A percentile compares a stretch with the other conserved stretches of the same genome.
phyloP scores from a whole-genome alignment of 2,113 vertebrate species.

The Dinomys branickii region DNA sequence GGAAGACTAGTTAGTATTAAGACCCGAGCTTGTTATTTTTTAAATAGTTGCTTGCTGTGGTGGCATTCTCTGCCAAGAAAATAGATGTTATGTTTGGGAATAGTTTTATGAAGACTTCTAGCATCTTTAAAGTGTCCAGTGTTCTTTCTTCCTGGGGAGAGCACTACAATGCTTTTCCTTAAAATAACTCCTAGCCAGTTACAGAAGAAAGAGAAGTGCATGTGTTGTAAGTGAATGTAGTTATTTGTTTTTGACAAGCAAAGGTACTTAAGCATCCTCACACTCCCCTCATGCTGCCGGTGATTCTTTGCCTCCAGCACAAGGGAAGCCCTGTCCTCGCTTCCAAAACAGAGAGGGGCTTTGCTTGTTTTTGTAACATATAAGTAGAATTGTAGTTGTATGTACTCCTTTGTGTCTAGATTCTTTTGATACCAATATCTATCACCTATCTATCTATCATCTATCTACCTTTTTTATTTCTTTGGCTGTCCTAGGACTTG shows the following conservation, averaged over 20 bases:
- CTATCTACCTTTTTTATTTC: background rate
- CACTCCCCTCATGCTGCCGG: background rate
- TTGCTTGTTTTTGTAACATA: background rate
- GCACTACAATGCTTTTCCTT: background rate
- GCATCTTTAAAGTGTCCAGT: background rate
- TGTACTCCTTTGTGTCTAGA: background rate
- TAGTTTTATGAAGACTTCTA: background rate
- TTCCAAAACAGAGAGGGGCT: background rate
- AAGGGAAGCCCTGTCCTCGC: background rate
- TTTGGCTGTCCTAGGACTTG: background rate
- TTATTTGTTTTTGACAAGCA: background rate
- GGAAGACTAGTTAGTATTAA: background rate
- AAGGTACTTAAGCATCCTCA: background rate
- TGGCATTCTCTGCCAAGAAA: slow-evolving; percentile 6
- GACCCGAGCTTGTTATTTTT: background rate
- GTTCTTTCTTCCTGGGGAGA: background rate
- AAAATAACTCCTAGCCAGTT: background rate
- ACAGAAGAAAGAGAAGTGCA: background rate
- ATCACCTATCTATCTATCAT: background rate
- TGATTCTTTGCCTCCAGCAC: background rate
- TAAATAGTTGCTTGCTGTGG: background rate
- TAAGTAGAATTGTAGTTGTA: background rate
- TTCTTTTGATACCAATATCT: background rate
- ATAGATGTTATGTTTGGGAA: background rate
- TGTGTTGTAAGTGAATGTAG: background rate